A percentile compares a stretch with the other conserved stretches of the same genome.
phyloP scores from a whole-genome alignment of 2,797 vertebrate genomes.

The Australoheros facetus region DNA sequence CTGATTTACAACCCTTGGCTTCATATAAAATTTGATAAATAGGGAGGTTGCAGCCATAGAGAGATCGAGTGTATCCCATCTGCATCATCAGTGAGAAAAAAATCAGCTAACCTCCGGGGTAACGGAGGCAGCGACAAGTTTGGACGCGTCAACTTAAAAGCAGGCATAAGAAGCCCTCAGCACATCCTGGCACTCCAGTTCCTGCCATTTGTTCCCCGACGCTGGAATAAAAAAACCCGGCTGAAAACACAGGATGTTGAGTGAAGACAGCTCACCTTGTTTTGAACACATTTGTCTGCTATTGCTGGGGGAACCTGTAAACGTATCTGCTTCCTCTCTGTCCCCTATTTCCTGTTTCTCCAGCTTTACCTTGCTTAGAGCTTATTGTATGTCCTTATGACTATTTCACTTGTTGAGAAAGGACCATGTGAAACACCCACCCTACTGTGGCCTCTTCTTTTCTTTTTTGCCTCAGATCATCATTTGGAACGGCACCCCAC shows the following conservation, averaged over 20 bases:
- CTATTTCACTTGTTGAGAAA: conserved; percentile 47
- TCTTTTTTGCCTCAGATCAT: conserved; percentile 52
- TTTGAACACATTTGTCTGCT: conserved; percentile 63
- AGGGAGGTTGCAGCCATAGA: conserved; percentile 38
- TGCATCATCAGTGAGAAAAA: conserved; percentile 36
- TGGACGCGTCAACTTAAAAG: conserved; percentile 72
- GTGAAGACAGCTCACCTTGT: conserved; percentile 53
- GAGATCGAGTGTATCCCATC: conserved; percentile 48
- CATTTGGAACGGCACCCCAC: conserved; percentile 71
- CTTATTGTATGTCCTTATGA: conserved; percentile 2
- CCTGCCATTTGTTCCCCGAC: conserved; percentile 75
- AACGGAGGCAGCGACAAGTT: conserved; percentile 57
- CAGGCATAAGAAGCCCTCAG: conserved; percentile 72
- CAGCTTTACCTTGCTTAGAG: conserved; percentile 20
- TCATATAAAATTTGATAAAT: conserved; percentile 74
- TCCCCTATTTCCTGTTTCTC: conserved; percentile 6
- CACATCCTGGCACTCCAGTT: conserved; percentile 66
- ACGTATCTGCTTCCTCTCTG: conserved; percentile 40
- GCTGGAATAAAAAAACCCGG: conserved; percentile 49
- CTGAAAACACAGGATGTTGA: conserved; percentile 75
- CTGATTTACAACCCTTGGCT: conserved; percentile 75
- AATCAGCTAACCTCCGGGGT: conserved; percentile 58
- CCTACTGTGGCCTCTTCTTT: conserved; percentile 14
- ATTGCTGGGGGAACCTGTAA: conserved; percentile 44
- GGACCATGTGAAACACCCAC: conserved; percentile 37